Percentiles rank a stretch among this genome's conserved stretches.
Evolutionary conservation across 1,140 invertebrate genomes (phyloP).

Genomic region (Oncopodura yosiiana): DNA sequence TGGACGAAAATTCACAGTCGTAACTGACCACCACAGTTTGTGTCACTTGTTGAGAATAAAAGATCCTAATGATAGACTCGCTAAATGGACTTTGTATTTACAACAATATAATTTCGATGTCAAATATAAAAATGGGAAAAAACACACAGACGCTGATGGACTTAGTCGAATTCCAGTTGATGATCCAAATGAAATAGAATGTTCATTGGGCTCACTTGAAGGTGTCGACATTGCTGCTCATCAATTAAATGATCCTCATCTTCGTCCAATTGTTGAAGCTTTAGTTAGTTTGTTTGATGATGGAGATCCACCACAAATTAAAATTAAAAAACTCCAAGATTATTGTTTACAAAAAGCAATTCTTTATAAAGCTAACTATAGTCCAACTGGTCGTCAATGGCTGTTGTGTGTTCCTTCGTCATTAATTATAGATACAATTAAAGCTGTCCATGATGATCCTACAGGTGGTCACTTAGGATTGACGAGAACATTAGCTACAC

Average conservation of each 20-base stretch:
- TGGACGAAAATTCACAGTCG: conserved; percentile 40
- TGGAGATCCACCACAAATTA: neutral
- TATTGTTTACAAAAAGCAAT: neutral
- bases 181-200: neutral
- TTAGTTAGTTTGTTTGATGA: neutral
- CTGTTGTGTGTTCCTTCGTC: conserved; percentile 1
- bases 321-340: neutral
- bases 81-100: conserved; percentile 28
- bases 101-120: conserved; percentile 23
- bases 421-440: neutral
- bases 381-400: neutral
- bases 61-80: conserved; percentile 12
- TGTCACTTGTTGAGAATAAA: conserved; percentile 38
- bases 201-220: neutral
- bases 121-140: conserved; percentile 29
- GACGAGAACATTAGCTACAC: conserved; percentile 1
- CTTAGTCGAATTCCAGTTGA: conserved; percentile 1
- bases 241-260: neutral
- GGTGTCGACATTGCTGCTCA: too few relatives aligned
- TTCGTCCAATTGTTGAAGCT: neutral
- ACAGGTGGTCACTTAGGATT: conserved; percentile 13
- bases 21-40: conserved; percentile 45
- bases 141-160: conserved; percentile 2
- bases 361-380: conserved; percentile 7
- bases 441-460: neutral